phyloP scores from a whole-genome alignment of 1,140 invertebrate species.

The Lepidurus couesii region DNA sequence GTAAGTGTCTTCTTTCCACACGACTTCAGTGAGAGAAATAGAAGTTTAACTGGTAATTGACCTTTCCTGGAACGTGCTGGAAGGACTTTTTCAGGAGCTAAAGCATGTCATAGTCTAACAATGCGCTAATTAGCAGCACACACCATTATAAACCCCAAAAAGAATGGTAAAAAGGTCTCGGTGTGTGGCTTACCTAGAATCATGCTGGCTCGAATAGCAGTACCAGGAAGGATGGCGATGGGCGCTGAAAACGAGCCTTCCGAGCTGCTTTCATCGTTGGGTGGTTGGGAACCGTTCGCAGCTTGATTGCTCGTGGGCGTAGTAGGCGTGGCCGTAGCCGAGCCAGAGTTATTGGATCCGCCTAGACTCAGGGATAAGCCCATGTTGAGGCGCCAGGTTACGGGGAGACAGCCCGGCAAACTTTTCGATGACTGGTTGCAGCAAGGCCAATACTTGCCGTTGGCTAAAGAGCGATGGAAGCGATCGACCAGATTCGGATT shows the following conservation, averaged over 20 bases:
- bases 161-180: no score
- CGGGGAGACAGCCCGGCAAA: not conserved
- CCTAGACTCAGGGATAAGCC: not conserved
- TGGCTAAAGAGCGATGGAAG: constrained; percentile 11
- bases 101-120: not conserved
- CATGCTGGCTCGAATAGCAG: not conserved
- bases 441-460: constrained; percentile 12
- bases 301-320: not conserved
- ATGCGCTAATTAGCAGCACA: not conserved
- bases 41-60: not conserved
- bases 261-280: constrained; percentile 9
- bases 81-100: not conserved
- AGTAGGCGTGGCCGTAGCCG: not conserved
- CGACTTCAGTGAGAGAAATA: not conserved
- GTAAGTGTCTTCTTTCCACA: not conserved
- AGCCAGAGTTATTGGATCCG: not conserved
- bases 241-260: not conserved
- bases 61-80: constrained; percentile 10
- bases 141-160: no score
- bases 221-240: not conserved
- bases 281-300: not conserved
- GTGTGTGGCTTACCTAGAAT: not conserved
- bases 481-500: not conserved
- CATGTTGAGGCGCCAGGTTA: constrained; percentile 20
- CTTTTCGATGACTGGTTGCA: constrained; percentile 5